Percentiles rank a stretch among this genome's conserved stretches.
Evolutionary conservation across 2,797 vertebrate genomes (phyloP).

Genomic region (Micromesistius poutassou): DNA sequence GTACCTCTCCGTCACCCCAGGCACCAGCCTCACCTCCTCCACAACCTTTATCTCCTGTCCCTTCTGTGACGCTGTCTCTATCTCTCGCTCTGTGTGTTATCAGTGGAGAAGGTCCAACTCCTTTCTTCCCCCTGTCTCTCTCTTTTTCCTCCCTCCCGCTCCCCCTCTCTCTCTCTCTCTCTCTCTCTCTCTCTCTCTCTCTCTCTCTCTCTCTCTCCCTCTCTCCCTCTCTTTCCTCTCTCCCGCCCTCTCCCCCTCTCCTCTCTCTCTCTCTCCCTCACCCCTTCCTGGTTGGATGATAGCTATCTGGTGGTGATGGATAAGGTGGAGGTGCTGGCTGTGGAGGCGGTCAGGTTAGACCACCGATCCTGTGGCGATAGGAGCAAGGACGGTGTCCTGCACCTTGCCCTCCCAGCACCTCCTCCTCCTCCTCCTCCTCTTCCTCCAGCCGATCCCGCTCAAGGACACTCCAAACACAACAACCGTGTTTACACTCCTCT

Average conservation of each 20-base stretch:
- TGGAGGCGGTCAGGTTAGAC: slow-evolving; percentile 76
- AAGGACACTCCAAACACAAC: slow-evolving; percentile 68
- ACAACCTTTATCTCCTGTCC: not conserved
- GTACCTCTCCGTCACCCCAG: not conserved
- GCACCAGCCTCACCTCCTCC: too few relatives aligned
- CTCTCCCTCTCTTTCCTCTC: slow-evolving; percentile 17
- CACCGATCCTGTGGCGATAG: slow-evolving; percentile 77
- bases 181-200: slow-evolving; percentile 32
- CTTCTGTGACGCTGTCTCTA: slow-evolving; percentile 10
- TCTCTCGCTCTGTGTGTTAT: slow-evolving; percentile 38
- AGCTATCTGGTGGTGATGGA: slow-evolving; percentile 79
- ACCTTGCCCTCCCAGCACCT: slow-evolving; percentile 56
- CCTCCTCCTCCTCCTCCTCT: slow-evolving; percentile 35
- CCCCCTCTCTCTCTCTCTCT: slow-evolving; percentile 32
- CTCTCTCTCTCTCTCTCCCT: slow-evolving; percentile 27
- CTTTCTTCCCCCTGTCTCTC: slow-evolving; percentile 21
- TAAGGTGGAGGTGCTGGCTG: slow-evolving; percentile 77
- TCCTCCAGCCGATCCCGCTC: slow-evolving; percentile 57
- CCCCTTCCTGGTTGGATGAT: slow-evolving; percentile 64
- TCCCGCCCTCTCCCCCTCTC: not conserved
- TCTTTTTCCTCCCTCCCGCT: slow-evolving; percentile 23
- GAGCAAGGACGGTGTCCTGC: slow-evolving; percentile 74
- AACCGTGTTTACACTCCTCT: slow-evolving; percentile 55
- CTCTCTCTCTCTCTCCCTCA: slow-evolving; percentile 32
- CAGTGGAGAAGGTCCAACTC: slow-evolving; percentile 41